Evolutionary conservation across 1,140 invertebrate genomes (phyloP).

Genomic region (Scaptodrosophila lebanonensis): DNA sequence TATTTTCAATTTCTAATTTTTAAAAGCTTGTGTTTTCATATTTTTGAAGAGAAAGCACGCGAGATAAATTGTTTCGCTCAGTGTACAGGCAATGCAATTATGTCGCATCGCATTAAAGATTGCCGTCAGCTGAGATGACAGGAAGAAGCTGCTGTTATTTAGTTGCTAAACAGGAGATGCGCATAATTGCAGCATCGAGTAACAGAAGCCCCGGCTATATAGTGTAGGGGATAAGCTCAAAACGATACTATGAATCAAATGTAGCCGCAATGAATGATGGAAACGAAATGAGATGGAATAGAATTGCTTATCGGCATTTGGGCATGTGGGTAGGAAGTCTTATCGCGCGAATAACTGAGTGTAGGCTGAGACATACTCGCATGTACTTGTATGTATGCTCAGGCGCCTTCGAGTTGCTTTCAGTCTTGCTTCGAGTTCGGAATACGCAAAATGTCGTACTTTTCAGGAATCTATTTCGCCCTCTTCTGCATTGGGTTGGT

Average conservation of each 20-base stretch:
- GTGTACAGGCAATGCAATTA: slow-evolving; percentile 55
- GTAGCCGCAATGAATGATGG: no score
- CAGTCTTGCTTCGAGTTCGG: not conserved
- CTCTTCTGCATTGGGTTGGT: no score
- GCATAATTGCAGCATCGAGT: slow-evolving; percentile 54
- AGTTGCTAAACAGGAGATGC: slow-evolving; percentile 60
- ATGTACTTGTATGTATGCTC: no score
- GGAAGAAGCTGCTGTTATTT: slow-evolving; percentile 69
- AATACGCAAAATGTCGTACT: not conserved
- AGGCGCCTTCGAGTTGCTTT: not conserved
- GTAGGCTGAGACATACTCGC: no score
- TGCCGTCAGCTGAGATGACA: slow-evolving; percentile 35
- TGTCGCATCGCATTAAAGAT: slow-evolving; percentile 52
- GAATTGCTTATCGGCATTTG: no score
- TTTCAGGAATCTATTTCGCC: not conserved
- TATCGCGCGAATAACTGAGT: no score
- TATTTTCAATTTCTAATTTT: no score
- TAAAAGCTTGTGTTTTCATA: no score
- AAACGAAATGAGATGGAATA: no score
- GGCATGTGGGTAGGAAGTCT: no score
- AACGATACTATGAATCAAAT: slow-evolving; percentile 19
- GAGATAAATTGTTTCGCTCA: not conserved
- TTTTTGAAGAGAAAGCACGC: not conserved
- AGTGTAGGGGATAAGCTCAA: slow-evolving; percentile 14
- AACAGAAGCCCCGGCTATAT: not conserved